A percentile compares a stretch with the other conserved stretches of the same genome.
Conservation (phyloP, 2,113 vertebrate genomes). For the Rhynchomys soricoides region DNA sequence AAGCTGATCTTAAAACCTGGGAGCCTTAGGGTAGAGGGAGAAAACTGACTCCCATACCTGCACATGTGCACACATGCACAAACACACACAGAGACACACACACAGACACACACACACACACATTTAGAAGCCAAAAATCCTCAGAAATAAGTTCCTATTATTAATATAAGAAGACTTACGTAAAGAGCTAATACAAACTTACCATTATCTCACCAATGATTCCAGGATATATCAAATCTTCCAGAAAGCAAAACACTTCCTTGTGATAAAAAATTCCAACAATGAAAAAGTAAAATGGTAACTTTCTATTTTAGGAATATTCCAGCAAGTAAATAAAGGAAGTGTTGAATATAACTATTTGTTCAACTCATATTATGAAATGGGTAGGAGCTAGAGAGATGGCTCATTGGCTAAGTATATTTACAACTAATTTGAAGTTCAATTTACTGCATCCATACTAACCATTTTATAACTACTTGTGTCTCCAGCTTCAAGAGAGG, state of each 20-base stretch:
- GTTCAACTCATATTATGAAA: not conserved
- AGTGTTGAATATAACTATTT: not conserved
- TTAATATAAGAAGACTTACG: not conserved
- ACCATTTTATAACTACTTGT: too few relatives aligned
- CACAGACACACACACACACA: not conserved
- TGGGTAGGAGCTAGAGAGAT: not conserved
- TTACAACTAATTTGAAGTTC: not conserved
- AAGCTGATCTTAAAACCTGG: not conserved
- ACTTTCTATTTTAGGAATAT: constrained; percentile 11
- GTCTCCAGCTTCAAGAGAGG: not conserved
- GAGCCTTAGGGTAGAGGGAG: too few relatives aligned
- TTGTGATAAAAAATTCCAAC: not conserved
- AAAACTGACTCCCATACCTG: not conserved
- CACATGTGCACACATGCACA: not conserved
- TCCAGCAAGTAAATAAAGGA: not conserved
- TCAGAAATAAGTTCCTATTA: not conserved
- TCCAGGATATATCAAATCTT: not conserved
- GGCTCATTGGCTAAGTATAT: not conserved
- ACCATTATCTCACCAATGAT: not conserved
- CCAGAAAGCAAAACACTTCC: too few relatives aligned
- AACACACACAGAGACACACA: not conserved
- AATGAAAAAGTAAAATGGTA: not conserved
- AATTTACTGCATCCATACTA: not conserved
- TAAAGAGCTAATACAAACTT: not conserved
- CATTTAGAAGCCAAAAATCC: not conserved